Evolutionary conservation across 2,113 vertebrate genomes (phyloP), one percentile per base, ranked within the genome.

Genomic region (Megaceryle maxima): DNA sequence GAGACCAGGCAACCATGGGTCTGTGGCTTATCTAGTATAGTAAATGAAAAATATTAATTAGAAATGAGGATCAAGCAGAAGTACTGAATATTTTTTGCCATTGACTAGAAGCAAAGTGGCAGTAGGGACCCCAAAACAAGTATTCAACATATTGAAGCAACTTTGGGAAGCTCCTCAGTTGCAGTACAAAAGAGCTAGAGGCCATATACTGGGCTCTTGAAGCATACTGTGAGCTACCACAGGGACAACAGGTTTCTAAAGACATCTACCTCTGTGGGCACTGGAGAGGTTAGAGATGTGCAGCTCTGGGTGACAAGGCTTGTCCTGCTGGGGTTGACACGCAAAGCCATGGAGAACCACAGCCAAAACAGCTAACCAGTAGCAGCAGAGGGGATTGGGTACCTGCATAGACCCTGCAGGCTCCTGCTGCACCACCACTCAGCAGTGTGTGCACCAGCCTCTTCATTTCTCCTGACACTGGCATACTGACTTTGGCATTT

Each of bases 371-470:
- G 37, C 13, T 43, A 50, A 7, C 25, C 0, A 1, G 29, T 16
- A 69, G n/a, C 37, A 75, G 26, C 18, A 39, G 19, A 29, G 50
- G 16, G 28, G 66, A 37, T 19, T 16, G 16, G 4, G 33, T 59
- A 33, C 28, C 43, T 11, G 8, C 10, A 5, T 2, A 20, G 24
- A 62, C 14, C 15, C 46, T 2, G 2, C 1, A 4, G n/a, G 29
- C 41, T 77, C 22, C 37, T 44, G 43, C 14, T 56, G 46, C 24
- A 44, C 21, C 6, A 12, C 29, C 0, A 2, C 10, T 66, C 25
- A 3, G 8, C 4, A 13, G 46, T 22, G 16, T 4, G 3, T 29
- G 37, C 4, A 4, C 26, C 0, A 2, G 13, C 5, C 16, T 70
- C 26, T 55, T 9, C 9, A 0, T 16, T 70, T 60, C 48, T 72